phyloP scores from a whole-genome alignment of 1,140 invertebrate species.

The Bombus picipes region DNA sequence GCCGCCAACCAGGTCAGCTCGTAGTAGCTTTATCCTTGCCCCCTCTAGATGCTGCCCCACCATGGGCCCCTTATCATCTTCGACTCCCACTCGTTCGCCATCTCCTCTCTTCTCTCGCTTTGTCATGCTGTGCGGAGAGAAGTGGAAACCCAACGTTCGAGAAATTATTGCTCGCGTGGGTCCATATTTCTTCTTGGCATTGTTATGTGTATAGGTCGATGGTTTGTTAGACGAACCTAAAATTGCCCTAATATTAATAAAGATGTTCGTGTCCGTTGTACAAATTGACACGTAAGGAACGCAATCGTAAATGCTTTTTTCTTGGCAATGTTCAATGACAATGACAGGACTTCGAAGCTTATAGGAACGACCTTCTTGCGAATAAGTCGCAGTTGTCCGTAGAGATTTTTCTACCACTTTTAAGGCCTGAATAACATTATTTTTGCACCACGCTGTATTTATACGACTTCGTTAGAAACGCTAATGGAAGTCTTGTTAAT shows the following conservation, averaged over 20 bases:
- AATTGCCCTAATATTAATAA: background rate
- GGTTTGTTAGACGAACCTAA: background rate
- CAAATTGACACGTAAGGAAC: background rate
- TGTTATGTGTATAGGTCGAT: background rate
- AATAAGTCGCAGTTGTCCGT: background rate
- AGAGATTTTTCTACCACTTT: background rate
- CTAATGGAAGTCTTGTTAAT: background rate
- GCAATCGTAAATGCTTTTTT: too few relatives aligned
- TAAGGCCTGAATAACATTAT: background rate
- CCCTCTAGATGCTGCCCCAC: constrained; percentile 31
- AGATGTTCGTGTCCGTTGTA: background rate
- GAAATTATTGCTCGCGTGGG: too few relatives aligned
- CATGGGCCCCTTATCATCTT: constrained; percentile 31
- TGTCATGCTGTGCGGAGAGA: too few relatives aligned
- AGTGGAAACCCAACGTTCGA: too few relatives aligned
- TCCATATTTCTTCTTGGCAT: background rate
- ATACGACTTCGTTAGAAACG: background rate
- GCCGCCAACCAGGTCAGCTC: constrained; percentile 9
- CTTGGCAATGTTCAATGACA: too few relatives aligned
- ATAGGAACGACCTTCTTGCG: too few relatives aligned
- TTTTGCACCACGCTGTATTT: background rate
- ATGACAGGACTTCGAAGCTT: too few relatives aligned
- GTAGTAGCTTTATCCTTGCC: constrained; percentile 54
- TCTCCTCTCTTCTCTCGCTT: background rate
- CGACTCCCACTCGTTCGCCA: constrained; percentile 17